Percentiles rank a stretch among this genome's conserved stretches.
These are phyloP conservation scores for Notothenia coriiceps DNA, from an alignment of 2,113 vertebrate genomes.

Conservation along the genomic window DNA sequence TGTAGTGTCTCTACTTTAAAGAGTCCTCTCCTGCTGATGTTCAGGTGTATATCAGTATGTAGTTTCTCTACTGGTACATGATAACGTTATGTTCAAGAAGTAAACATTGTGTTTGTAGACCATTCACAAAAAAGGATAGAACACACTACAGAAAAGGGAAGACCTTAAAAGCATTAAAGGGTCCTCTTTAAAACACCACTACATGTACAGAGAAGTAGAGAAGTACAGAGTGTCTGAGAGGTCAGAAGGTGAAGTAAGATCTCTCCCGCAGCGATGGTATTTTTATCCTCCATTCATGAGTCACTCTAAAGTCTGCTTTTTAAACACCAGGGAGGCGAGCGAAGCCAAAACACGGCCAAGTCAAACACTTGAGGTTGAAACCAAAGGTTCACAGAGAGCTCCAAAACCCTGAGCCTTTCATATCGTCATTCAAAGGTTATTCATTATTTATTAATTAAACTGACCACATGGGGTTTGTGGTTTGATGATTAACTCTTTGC, in stretches of 20 bases:
- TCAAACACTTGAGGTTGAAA: conserved; percentile 44
- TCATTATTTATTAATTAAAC: conserved; percentile 7
- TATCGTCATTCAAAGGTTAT: conserved; percentile 42
- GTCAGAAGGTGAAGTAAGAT: conserved; percentile 11
- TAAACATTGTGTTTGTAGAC: too few relatives aligned
- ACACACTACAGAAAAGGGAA: too few relatives aligned
- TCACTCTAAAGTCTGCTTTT: conserved; percentile 32
- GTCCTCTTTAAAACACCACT: not conserved
- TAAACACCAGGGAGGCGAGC: conserved; percentile 7
- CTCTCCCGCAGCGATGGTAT: not conserved
- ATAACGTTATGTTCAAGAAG: too few relatives aligned
- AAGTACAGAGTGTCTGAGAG: not conserved
- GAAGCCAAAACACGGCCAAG: conserved; percentile 19
- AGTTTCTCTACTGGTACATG: too few relatives aligned
- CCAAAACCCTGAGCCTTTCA: conserved; percentile 33
- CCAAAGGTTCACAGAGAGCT: conserved; percentile 19
- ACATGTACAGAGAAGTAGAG: not conserved
- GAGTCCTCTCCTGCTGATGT: too few relatives aligned
- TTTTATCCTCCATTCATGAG: conserved; percentile 22
- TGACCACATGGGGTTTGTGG: conserved; percentile 38
- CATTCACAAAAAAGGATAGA: too few relatives aligned
- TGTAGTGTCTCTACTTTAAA: too few relatives aligned
- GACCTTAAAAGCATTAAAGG: too few relatives aligned
- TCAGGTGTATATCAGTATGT: too few relatives aligned
- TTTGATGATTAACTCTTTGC: conserved; percentile 36